Evolutionary conservation across 2,797 vertebrate genomes (phyloP).

Genomic region (Xiphorhynchus erythropygius): DNA sequence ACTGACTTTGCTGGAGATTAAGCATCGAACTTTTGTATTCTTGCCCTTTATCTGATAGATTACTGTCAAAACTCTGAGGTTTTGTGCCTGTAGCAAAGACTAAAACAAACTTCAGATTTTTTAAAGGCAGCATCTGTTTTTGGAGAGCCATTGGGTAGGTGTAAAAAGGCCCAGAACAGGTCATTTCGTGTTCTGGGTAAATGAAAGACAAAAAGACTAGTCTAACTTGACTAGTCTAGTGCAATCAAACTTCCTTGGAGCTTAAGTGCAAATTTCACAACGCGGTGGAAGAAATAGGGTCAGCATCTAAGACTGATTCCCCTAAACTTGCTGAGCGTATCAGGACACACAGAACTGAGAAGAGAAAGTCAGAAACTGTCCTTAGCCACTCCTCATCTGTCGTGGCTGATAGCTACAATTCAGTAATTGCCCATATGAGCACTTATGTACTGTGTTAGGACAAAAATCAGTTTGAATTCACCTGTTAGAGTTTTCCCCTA

Average conservation of each 20-base stretch:
- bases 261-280: neutral
- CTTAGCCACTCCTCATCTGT: neutral
- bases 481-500: neutral
- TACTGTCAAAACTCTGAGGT: neutral
- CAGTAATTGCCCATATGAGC: neutral
- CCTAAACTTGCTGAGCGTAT: neutral
- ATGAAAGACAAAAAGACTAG: neutral
- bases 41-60: neutral
- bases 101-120: neutral
- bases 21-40: neutral
- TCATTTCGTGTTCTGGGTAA: neutral
- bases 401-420: neutral
- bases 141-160: neutral
- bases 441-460: neutral
- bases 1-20: neutral
- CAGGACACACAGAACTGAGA: rapidly evolving
- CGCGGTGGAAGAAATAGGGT: rapidly evolving
- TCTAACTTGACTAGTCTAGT: neutral
- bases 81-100: neutral
- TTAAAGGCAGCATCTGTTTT: neutral
- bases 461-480: neutral
- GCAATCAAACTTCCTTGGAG: neutral
- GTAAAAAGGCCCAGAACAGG: neutral
- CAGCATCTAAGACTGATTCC: neutral
- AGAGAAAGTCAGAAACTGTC: neutral